Evolutionary conservation across 1,140 invertebrate species (phyloP).

Genomic region (Diabrotica virgifera): DNA sequence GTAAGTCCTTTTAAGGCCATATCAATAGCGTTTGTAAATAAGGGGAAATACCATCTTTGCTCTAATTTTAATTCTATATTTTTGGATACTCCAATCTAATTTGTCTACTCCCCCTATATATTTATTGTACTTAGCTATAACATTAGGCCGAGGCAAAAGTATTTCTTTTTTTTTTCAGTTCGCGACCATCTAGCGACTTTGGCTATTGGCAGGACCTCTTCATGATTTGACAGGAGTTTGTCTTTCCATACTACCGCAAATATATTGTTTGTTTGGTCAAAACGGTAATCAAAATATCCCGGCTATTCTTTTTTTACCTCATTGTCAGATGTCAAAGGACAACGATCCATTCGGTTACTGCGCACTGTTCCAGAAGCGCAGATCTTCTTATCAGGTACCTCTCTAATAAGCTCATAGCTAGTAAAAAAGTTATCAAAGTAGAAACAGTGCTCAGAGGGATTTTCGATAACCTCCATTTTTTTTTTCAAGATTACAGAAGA

Average conservation of each 20-base stretch:
- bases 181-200: conserved; percentile 39
- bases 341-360: conserved; percentile 23
- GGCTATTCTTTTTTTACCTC: conserved; percentile 13
- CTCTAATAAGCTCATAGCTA: neutral
- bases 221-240: conserved; percentile 33
- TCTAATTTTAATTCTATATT: neutral
- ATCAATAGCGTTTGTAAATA: neutral
- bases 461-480: conserved; percentile 7
- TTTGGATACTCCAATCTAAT: neutral
- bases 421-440: conserved; percentile 18
- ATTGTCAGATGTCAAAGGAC: conserved; percentile 18
- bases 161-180: conserved; percentile 38
- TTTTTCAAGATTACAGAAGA: neutral
- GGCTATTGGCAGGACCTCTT: conserved; percentile 38
- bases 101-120: neutral
- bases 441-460: conserved; percentile 3
- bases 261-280: conserved; percentile 20
- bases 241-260: conserved; percentile 24
- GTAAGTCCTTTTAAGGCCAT: too few relatives aligned
- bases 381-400: neutral
- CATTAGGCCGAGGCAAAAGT: too few relatives aligned
- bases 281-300: conserved; percentile 14
- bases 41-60: neutral
- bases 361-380: conserved; percentile 23
- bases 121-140: conserved; percentile 34